Base-by-base conservation (phyloP, 2,113 vertebrate genomes). In the Epinephelus fuscoguttatus region DNA sequence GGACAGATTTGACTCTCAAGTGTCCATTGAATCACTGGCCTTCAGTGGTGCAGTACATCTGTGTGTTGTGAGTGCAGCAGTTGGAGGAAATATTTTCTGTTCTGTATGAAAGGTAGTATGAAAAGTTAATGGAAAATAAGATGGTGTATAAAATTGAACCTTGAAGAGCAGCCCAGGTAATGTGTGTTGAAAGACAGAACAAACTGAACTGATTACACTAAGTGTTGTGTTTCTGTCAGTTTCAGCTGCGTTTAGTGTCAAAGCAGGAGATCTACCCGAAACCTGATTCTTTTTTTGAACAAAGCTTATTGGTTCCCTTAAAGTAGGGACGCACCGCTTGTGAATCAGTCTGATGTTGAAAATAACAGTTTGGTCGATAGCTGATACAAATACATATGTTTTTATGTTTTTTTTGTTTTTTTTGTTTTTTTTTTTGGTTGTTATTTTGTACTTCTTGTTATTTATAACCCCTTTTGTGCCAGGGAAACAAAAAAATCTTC, bases 41-140 rank as follows among this genome's bases (percentile, higher is more conserved):
- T 60, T 59, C 0, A 37, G 17, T 15, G 19, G 1, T 2, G 9
- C 25, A 3, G 45, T 17, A 19, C 17, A 47, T 49, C 19, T 77
- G 50, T 59, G 7, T 55, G 42, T 33, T 63, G 18, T 59, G 47
- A 6, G 23, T 15, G 57, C 25, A 19, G 52, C 57, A 53, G 40
- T 14, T 27, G 27, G 12, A 57, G 57, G 64, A 77, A 75, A 78
- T 52, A 25, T 64, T 75, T 78, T 27, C 50, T 74, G 82, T 70
- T 77, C 52, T 70, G 50, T 61, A 45, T 45, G 9, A 45, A 45
- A 45, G 8, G 42, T 59, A 50, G 63, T 75, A 19, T 60, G 70
- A 79, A 79, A 73, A 69, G 47, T 23, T 59, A 74, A 60, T 75
- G 23, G 30, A 50, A 64, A 81, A 75, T 74, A 62, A 69, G 47